Conservation (phyloP, 2,888 invertebrate genomes). For the Oscheius sp. region DNA sequence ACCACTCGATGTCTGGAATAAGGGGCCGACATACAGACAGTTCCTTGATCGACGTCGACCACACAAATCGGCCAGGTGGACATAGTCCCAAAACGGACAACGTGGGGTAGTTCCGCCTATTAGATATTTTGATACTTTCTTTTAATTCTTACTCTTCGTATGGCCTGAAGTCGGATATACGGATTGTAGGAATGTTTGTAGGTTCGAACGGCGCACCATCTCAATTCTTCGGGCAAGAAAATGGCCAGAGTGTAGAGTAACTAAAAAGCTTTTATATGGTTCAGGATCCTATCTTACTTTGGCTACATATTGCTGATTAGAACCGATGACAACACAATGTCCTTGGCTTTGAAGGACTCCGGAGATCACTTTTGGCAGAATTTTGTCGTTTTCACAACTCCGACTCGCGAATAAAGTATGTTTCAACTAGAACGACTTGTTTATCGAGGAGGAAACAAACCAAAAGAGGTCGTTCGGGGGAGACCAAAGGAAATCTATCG, state of each 20-base stretch:
- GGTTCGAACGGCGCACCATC: constrained; percentile 56
- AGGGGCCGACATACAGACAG: constrained; percentile 59
- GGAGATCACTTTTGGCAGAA: constrained; percentile 55
- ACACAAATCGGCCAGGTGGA: constrained; percentile 62
- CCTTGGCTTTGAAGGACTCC: constrained; percentile 62
- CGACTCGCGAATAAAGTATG: constrained; percentile 44
- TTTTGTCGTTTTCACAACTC: constrained; percentile 32
- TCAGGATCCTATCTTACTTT: constrained; percentile 29
- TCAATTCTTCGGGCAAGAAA: constrained; percentile 55
- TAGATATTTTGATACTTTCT: constrained; percentile 17
- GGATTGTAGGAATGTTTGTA: constrained; percentile 59
- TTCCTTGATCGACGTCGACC: constrained; percentile 60
- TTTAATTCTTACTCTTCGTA: constrained; percentile 51
- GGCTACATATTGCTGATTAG: constrained; percentile 50
- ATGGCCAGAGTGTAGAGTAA: constrained; percentile 59
- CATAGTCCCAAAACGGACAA: constrained; percentile 41
- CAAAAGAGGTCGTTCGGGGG: constrained; percentile 38
- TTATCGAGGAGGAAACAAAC: constrained; percentile 13
- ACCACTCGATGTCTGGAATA: constrained; percentile 45
- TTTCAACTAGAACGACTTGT: constrained; percentile 39
- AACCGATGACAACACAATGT: constrained; percentile 60
- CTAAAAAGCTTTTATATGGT: constrained; percentile 29
- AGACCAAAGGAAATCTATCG: constrained; percentile 49
- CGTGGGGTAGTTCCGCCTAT: constrained; percentile 46
- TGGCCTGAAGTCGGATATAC: constrained; percentile 61